phyloP scores from a whole-genome alignment of 2,888 invertebrate genomes.

The Caenorhabditis imperialis region DNA sequence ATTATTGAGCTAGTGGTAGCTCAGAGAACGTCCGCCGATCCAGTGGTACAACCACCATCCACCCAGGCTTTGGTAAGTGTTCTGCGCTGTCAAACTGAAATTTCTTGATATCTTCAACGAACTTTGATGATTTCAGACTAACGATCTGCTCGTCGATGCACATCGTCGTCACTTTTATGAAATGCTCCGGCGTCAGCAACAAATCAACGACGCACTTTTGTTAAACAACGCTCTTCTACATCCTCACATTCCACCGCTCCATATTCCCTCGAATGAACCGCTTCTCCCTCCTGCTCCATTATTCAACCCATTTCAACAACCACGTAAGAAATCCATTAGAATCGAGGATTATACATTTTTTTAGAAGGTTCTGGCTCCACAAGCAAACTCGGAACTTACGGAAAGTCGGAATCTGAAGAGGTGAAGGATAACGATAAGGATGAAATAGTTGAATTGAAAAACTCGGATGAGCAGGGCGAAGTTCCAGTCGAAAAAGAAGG shows the following conservation, averaged over 20 bases:
- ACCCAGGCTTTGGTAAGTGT: slow-evolving; percentile 24
- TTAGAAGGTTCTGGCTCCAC: slow-evolving; percentile 33
- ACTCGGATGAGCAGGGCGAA: background rate
- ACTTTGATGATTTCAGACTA: slow-evolving; percentile 18
- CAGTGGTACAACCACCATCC: background rate
- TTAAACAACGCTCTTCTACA: slow-evolving; percentile 58
- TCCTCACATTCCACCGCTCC: slow-evolving; percentile 40
- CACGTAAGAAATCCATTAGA: slow-evolving; percentile 5
- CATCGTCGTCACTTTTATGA: slow-evolving; percentile 55
- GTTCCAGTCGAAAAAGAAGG: slow-evolving; percentile 28
- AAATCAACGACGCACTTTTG: slow-evolving; percentile 60
- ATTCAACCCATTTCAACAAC: slow-evolving; percentile 28
- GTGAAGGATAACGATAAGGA: slow-evolving; percentile 5
- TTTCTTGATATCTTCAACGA: background rate
- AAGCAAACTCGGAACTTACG: slow-evolving; percentile 36
- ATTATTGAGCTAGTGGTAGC: slow-evolving; percentile 17
- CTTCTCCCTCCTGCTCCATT: slow-evolving; percentile 14
- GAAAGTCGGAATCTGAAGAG: slow-evolving; percentile 1
- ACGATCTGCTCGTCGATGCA: slow-evolving; percentile 36
- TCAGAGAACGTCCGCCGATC: slow-evolving; percentile 6
- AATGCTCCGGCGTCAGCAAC: slow-evolving; percentile 58
- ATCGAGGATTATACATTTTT: too few species aligned
- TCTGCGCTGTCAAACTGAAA: background rate
- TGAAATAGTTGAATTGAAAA: background rate
- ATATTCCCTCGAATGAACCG: slow-evolving; percentile 17